Conservation (phyloP, 2,113 vertebrate species). For the Thamnophis sirtalis region DNA sequence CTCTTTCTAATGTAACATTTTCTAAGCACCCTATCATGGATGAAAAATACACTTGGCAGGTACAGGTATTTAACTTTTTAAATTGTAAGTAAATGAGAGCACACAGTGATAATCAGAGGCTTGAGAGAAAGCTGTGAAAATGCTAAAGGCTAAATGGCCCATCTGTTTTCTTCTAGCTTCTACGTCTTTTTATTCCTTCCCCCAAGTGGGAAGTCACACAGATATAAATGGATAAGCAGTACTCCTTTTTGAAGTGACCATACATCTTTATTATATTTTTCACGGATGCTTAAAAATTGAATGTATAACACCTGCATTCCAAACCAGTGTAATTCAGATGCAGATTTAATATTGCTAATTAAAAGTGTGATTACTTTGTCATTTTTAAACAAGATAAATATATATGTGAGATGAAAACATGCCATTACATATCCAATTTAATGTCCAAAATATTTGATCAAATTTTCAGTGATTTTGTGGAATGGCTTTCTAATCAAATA, state of each 20-base stretch:
- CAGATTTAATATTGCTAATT: not conserved
- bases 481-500: not conserved
- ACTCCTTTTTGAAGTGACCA: not conserved
- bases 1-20: not conserved
- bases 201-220: conserved; percentile 7
- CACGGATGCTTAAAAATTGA: not conserved
- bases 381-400: not conserved
- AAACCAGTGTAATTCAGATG: not conserved
- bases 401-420: not conserved
- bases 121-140: not conserved
- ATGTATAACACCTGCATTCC: not conserved
- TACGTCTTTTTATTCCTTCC: not conserved
- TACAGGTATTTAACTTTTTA: conserved; percentile 14
- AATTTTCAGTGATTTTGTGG: not conserved
- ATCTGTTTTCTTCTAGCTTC: conserved; percentile 22
- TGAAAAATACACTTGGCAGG: conserved; percentile 31
- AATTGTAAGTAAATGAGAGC: conserved; percentile 25
- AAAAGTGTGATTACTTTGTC: not conserved
- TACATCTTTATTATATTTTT: not conserved
- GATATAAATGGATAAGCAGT: not conserved
- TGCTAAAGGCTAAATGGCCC: conserved; percentile 19
- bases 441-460: not conserved
- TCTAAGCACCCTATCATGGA: not conserved
- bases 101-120: not conserved
- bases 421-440: not conserved